phyloP scores from a whole-genome alignment of 2,888 invertebrate genomes.

The Cephus spinipes region DNA sequence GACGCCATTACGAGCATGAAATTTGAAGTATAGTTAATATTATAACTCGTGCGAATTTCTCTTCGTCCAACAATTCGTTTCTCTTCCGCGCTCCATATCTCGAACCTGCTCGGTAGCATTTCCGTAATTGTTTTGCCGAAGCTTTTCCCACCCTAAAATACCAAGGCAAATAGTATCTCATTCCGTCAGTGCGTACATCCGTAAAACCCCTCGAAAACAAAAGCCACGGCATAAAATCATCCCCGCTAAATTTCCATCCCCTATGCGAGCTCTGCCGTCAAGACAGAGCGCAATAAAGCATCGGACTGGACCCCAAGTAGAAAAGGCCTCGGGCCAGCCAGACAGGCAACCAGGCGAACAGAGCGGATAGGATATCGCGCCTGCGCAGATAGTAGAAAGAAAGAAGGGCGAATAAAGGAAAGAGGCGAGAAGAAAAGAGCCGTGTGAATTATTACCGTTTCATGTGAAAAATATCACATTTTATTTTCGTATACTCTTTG shows the following conservation, averaged over 20 bases:
- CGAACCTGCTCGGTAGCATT: neutral
- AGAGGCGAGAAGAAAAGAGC: neutral
- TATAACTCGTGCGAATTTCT: neutral
- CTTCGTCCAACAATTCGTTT: neutral
- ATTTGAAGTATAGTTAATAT: neutral
- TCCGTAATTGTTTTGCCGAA: neutral
- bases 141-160: neutral
- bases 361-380: neutral
- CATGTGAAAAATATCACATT: conserved; percentile 46
- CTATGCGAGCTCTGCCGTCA: neutral
- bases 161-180: neutral
- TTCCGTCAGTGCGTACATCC: neutral
- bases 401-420: neutral
- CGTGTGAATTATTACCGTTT: conserved; percentile 22
- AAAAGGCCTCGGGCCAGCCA: neutral
- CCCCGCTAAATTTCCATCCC: neutral
- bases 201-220: neutral
- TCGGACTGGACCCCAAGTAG: neutral
- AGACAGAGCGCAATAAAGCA: neutral
- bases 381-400: neutral
- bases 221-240: neutral
- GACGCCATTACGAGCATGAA: neutral
- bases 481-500: conserved; percentile 39
- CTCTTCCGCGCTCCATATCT: neutral
- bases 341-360: neutral